Conservation (phyloP, 2,797 vertebrate species). For the Mastacembelus armatus region DNA sequence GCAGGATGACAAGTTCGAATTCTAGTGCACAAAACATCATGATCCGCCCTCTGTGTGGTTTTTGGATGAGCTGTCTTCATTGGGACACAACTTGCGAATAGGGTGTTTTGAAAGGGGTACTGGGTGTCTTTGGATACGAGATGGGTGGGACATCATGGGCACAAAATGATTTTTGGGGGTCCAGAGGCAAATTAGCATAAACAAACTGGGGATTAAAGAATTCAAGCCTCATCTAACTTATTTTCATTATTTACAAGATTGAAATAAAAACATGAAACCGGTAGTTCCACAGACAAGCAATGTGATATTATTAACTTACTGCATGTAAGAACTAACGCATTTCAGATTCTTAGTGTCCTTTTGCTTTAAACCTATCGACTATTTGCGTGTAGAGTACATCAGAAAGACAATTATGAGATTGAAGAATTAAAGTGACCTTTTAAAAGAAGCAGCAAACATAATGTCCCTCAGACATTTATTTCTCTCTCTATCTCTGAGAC, state of each 20-base stretch:
- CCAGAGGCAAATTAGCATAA: conserved; percentile 24
- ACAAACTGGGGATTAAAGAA: conserved; percentile 66
- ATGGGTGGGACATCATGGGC: conserved; percentile 16
- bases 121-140: conserved; percentile 71
- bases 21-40: conserved; percentile 84
- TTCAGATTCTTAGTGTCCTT: conserved; percentile 58
- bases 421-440: conserved; percentile 87
- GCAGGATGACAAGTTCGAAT: conserved; percentile 82
- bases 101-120: conserved; percentile 12
- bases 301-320: conserved; percentile 55
- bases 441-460: conserved; percentile 86
- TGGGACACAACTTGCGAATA: conserved; percentile 54
- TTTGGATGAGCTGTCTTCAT: conserved; percentile 86
- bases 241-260: conserved; percentile 81
- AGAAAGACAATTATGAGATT: conserved; percentile 76
- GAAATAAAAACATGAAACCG: conserved; percentile 64
- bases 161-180: conserved; percentile 29
- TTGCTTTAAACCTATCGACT: conserved; percentile 56
- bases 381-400: conserved; percentile 61
- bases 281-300: conserved; percentile 59
- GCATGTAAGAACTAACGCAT: conserved; percentile 45
- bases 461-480: conserved; percentile 79
- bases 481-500: conserved; percentile 62
- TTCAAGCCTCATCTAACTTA: conserved; percentile 77
- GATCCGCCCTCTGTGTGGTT: conserved; percentile 76